Evolutionary conservation across 1,140 invertebrate species (phyloP).

Genomic region (Oreohelix idahoensis): DNA sequence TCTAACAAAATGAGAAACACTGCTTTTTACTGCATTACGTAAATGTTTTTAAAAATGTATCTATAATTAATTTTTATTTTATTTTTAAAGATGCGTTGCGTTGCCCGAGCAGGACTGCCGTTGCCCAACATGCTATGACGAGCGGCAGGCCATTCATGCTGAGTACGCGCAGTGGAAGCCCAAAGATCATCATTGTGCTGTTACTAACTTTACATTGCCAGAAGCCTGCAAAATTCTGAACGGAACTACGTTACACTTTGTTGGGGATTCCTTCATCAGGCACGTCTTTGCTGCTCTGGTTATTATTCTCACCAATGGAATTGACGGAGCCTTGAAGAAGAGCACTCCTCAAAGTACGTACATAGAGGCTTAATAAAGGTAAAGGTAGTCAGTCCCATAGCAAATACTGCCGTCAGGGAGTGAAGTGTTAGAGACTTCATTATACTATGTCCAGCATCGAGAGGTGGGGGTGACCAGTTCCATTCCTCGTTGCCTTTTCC

Average conservation of each 20-base stretch:
- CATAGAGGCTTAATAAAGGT: too few species aligned
- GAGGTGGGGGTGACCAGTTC: too few species aligned
- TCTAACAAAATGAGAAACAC: too few species aligned
- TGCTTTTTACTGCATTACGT: too few species aligned
- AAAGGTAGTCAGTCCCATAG: too few species aligned
- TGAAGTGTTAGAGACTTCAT: too few species aligned
- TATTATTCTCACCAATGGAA: constrained; percentile 33
- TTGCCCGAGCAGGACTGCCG: constrained; percentile 18
- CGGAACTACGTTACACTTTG: constrained; percentile 29
- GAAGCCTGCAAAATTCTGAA: constrained; percentile 36
- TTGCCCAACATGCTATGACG: constrained; percentile 40
- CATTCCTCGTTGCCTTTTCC: too few species aligned
- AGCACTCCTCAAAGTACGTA: constrained; percentile 14
- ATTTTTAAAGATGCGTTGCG: constrained; percentile 16
- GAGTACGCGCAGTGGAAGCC: constrained; percentile 43
- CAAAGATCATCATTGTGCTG: neutral
- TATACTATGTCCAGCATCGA: too few species aligned
- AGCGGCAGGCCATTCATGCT: constrained; percentile 40
- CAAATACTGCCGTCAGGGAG: too few species aligned
- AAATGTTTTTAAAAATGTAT: too few species aligned
- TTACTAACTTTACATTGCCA: neutral
- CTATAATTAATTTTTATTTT: too few species aligned
- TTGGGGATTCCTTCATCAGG: constrained; percentile 47
- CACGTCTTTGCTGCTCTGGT: constrained; percentile 44
- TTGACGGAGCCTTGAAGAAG: constrained; percentile 39